These are phyloP conservation scores for Chrysogorgia sp. DNA, from an alignment of 92 coral and sea anemone species.

Conservation along the genomic window DNA sequence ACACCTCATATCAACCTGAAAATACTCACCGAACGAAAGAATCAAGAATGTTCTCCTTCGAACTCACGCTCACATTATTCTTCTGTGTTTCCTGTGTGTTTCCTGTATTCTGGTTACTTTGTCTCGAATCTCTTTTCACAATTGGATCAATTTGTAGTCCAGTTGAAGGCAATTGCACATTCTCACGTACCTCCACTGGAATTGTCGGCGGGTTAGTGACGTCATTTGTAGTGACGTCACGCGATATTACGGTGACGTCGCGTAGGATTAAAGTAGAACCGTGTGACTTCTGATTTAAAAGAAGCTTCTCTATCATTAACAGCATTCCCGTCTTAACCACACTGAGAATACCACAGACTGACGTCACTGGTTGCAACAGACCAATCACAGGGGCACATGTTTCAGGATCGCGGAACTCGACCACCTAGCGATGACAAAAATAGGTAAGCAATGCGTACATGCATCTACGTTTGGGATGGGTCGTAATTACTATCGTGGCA, in stretches of 20 bases:
- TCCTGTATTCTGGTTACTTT: background rate
- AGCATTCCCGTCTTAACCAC: slow-evolving; percentile 67
- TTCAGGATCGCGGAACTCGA: slow-evolving; percentile 76
- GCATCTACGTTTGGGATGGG: too few relatives aligned
- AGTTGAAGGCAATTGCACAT: slow-evolving; percentile 18
- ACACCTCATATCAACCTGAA: background rate
- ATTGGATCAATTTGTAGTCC: background rate
- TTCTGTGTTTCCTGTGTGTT: background rate
- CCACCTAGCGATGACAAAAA: slow-evolving; percentile 59
- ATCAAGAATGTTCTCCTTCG: slow-evolving; percentile 19
- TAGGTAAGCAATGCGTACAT: too few relatives aligned
- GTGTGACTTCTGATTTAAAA: slow-evolving; percentile 66
- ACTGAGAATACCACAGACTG: slow-evolving; percentile 76
- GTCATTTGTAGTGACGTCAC: slow-evolving; percentile 14
- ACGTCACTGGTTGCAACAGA: slow-evolving; percentile 83
- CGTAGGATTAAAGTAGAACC: slow-evolving; percentile 20
- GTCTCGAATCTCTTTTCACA: slow-evolving; percentile 28
- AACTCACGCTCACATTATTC: too few relatives aligned
- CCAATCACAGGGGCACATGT: slow-evolving; percentile 69
- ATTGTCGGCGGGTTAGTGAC: background rate
- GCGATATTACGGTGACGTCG: slow-evolving; percentile 23
- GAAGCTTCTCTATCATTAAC: slow-evolving; percentile 72
- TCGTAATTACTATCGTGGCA: background rate
- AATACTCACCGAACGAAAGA: slow-evolving; percentile 24
- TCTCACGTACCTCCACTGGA: slow-evolving; percentile 29